Base-by-base conservation (phyloP, 92 coral and sea anemone species). In the Zoanthus gigantus region DNA sequence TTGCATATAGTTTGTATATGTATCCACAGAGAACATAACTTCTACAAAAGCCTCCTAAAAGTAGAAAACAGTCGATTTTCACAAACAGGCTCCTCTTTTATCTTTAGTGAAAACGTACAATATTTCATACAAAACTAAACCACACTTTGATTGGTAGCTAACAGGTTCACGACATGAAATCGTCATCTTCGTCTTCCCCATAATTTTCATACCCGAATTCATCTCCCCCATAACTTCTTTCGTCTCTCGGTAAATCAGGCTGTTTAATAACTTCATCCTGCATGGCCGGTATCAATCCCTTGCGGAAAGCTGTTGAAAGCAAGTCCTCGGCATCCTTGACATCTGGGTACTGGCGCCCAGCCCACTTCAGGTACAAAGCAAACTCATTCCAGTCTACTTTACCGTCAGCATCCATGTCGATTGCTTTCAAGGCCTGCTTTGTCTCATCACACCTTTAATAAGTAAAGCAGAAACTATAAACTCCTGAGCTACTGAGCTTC, bases 251-350 rank as follows among this genome's bases (percentile, higher is more conserved):
- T 9, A n/a, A 16, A 0, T 78, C 83, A 13, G 69, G 52, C 12
- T 78, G 83, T 29, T 78, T 34, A 12, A 78, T 18, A 29, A 85
- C 68, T 63, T 89, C 92, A 76, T 94, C 97, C 52, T 90, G 97
- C 97, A 94, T 94, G 74, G 98, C 95, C 32, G 98, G 98, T 45
- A 94, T 87, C 69, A 94, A 91, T 11, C 98, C 98, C 84, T 91
- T 91, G 32, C 94, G 94, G 87, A 86, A 86, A 8, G 89, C 90
- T 82, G 79, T 82, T 23, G 96, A 93, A 66, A 93, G 89, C 82
- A 93, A 85, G 9, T 86, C 96, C 74, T 93, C 96, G 28, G 92
- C 88, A 66, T 83, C 87, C 56, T 37, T 30, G 46, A 77, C 90
- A 76, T 91, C 69, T 11, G 96, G 96, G 67, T 94, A 94, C 78